A percentile compares a stretch with the other conserved stretches of the same genome.
These are phyloP conservation scores for Lepidochitona cinerea DNA, from an alignment of 2,888 invertebrate genomes.

Conservation along the genomic window DNA sequence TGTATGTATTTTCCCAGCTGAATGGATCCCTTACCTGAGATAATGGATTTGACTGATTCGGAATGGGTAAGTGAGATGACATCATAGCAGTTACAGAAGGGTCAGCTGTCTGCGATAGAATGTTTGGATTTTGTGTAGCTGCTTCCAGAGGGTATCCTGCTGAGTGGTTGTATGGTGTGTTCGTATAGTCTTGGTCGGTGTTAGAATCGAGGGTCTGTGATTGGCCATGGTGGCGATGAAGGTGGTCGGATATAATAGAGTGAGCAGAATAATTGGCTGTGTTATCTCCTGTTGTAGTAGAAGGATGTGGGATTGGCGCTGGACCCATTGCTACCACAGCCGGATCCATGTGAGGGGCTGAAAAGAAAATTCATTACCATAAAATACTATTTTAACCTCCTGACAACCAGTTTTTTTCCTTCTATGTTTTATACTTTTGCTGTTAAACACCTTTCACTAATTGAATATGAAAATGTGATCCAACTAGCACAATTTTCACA, in stretches of 20 bases:
- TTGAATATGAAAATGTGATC: too few relatives aligned
- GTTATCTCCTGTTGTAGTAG: background rate
- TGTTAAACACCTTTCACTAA: too few relatives aligned
- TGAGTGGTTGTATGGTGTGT: background rate
- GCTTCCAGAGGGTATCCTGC: background rate
- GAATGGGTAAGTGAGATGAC: background rate
- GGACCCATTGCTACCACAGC: slow-evolving; percentile 62
- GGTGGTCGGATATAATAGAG: background rate
- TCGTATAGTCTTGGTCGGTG: background rate
- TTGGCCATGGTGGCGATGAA: background rate
- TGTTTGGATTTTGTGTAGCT: background rate
- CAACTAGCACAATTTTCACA: too few relatives aligned
- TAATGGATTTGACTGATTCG: slow-evolving; percentile 1
- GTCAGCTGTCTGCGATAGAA: background rate
- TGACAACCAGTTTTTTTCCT: too few relatives aligned
- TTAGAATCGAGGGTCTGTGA: background rate
- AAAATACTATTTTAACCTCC: too few relatives aligned
- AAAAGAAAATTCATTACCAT: slow-evolving; percentile 10
- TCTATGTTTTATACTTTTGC: too few relatives aligned
- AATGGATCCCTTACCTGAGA: slow-evolving; percentile 5
- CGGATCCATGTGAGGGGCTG: slow-evolving; percentile 61
- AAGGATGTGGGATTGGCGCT: slow-evolving; percentile 29
- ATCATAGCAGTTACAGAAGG: background rate
- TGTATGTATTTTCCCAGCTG: too few relatives aligned
- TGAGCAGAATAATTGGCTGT: background rate